Evolutionary conservation across 1,140 invertebrate species (phyloP).

Genomic region (Archivesica marissinica): DNA sequence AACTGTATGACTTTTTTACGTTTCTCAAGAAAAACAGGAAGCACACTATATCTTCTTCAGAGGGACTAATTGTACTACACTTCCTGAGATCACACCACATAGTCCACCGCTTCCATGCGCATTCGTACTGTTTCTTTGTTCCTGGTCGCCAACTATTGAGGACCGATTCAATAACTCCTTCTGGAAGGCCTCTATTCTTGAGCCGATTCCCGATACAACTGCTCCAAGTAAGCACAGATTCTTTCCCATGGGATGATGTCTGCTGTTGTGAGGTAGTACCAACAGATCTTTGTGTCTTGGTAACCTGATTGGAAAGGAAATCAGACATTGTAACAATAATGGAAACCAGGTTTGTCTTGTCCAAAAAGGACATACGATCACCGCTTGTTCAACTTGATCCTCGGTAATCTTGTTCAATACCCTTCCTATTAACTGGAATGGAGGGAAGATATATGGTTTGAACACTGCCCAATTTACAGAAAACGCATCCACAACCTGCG

Average conservation of each 20-base stretch:
- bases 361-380: neutral
- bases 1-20: neutral
- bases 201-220: slow-evolving; percentile 40
- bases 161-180: slow-evolving; percentile 12
- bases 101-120: too few relatives aligned
- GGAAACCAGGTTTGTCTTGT: slow-evolving; percentile 1
- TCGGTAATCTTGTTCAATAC: neutral
- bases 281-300: slow-evolving; percentile 12
- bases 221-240: too few relatives aligned
- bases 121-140: too few relatives aligned
- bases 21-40: neutral
- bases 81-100: neutral
- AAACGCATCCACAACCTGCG: slow-evolving; percentile 12
- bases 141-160: too few relatives aligned
- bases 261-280: neutral
- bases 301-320: too few relatives aligned
- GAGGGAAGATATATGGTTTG: slow-evolving; percentile 37
- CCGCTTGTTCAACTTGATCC: neutral
- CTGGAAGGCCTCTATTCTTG: slow-evolving; percentile 27
- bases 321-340: neutral
- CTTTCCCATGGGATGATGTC: too few relatives aligned
- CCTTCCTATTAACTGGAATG: neutral
- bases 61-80: neutral
- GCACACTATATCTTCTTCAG: neutral
- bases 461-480: neutral